These are phyloP conservation scores for Graptemys geographica DNA, from an alignment of 2,797 vertebrate species.

Conservation along the genomic window DNA sequence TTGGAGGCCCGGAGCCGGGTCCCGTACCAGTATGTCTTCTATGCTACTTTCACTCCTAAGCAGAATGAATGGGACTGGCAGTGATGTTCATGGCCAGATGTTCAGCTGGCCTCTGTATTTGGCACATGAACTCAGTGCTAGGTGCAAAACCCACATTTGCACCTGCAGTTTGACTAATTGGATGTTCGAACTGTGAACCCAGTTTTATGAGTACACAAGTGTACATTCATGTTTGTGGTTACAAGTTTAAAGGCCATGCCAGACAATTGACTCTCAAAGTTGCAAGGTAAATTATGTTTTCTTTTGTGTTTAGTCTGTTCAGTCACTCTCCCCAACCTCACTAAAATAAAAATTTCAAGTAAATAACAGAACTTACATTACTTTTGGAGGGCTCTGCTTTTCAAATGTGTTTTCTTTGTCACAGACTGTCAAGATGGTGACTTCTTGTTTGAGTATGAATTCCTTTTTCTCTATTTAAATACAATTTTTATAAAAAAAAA, in stretches of 20 bases:
- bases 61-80: background rate
- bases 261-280: background rate
- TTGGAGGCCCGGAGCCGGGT: no score
- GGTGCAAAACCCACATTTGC: background rate
- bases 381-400: slow-evolving; percentile 10
- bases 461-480: background rate
- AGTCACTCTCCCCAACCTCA: background rate
- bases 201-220: background rate
- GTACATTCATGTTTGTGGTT: background rate
- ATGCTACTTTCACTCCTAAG: no score
- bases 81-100: background rate
- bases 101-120: background rate
- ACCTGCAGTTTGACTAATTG: background rate
- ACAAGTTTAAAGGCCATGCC: background rate
- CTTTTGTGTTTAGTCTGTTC: background rate
- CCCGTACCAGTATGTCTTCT: no score
- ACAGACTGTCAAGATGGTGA: background rate
- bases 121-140: background rate
- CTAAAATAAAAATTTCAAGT: background rate
- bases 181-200: background rate
- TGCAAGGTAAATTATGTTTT: background rate
- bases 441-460: background rate
- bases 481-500: background rate
- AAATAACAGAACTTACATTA: background rate
- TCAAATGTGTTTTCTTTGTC: background rate